Evolutionary conservation across 2,113 vertebrate species (phyloP).

Genomic region (Periophthalmodon schlosseri): DNA sequence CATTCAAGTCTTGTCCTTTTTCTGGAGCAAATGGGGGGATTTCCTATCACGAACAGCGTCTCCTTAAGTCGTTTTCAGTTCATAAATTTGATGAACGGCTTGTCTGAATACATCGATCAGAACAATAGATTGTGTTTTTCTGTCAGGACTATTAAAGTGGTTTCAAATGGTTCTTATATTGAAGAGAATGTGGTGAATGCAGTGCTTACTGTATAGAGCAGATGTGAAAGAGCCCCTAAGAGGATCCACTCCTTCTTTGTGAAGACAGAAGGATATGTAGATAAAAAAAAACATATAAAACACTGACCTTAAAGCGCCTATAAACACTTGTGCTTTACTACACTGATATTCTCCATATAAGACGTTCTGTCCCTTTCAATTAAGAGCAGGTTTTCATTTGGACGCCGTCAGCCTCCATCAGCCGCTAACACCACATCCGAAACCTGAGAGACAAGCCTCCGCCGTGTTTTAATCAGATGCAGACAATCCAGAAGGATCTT

Average conservation of each 20-base stretch:
- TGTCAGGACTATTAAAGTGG: background rate
- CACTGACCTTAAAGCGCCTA: conserved; percentile 29
- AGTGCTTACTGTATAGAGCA: background rate
- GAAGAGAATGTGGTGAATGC: background rate
- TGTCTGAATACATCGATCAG: background rate
- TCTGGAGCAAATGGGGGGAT: conserved; percentile 3
- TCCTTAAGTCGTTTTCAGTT: background rate
- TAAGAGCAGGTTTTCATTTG: conserved; percentile 45
- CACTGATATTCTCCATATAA: conserved; percentile 37
- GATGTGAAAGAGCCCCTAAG: conserved; percentile 13
- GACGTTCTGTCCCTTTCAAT: conserved; percentile 53
- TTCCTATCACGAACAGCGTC: background rate
- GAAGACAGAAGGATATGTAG: conserved; percentile 23
- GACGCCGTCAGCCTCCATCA: conserved; percentile 34
- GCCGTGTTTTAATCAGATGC: conserved; percentile 67
- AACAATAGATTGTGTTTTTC: conserved; percentile 19
- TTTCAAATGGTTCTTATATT: background rate
- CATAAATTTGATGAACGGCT: background rate
- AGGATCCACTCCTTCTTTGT: conserved; percentile 9
- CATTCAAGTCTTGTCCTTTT: conserved; percentile 11
- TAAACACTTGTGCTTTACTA: conserved; percentile 33
- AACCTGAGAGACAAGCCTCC: conserved; percentile 54
- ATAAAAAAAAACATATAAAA: conserved; percentile 29
- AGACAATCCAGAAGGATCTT: conserved; percentile 68
- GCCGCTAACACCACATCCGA: conserved; percentile 18